Evolutionary conservation across 2,113 vertebrate genomes (phyloP).

Genomic region (Hyperopisus bebe): DNA sequence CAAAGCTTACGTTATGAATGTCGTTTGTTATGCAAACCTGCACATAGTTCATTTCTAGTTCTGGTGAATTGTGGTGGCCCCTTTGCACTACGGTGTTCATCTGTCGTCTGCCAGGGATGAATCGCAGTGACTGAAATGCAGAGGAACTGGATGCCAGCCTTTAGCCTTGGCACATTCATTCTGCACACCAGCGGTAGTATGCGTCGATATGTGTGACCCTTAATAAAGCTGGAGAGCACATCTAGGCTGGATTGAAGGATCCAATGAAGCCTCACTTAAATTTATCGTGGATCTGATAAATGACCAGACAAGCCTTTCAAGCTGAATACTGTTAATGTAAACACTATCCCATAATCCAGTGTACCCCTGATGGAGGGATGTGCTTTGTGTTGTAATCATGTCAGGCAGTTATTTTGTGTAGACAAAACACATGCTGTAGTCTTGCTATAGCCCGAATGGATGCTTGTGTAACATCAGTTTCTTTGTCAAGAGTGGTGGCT

Average conservation of each 20-base stretch:
- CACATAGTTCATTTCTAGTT: not conserved
- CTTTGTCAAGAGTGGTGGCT: not conserved
- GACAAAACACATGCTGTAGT: not conserved
- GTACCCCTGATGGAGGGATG: not conserved
- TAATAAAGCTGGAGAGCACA: not conserved
- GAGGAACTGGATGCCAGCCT: not conserved
- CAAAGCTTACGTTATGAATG: not conserved
- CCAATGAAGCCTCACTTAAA: not conserved
- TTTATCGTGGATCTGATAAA: not conserved
- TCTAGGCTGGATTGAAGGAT: not conserved
- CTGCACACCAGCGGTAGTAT: not conserved
- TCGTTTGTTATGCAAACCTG: not conserved
- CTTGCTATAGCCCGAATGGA: not conserved
- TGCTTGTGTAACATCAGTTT: not conserved
- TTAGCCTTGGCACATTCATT: not conserved
- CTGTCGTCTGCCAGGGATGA: not conserved
- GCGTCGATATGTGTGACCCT: not conserved
- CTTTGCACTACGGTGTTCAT: not conserved
- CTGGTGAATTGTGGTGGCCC: not conserved
- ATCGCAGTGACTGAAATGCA: not conserved
- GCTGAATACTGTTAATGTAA: not conserved
- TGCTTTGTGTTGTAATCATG: not conserved
- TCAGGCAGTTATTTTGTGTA: not conserved
- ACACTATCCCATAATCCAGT: not conserved
- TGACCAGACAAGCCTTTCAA: not conserved